phyloP scores from a whole-genome alignment of 1,140 invertebrate species.

The Anthonomus grandis region DNA sequence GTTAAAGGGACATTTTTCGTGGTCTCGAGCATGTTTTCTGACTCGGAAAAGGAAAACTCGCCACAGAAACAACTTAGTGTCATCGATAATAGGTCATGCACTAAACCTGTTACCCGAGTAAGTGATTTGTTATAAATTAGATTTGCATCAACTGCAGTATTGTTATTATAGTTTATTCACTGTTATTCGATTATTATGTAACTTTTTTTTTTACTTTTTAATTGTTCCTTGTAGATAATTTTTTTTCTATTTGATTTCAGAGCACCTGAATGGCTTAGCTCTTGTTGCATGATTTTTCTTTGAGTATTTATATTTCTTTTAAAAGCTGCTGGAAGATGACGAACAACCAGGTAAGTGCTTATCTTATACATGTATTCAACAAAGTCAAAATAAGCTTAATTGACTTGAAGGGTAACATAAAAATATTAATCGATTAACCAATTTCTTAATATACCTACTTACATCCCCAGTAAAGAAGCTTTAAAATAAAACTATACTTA shows the following conservation, averaged over 20 bases:
- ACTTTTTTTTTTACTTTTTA: neutral
- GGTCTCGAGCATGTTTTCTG: conserved; percentile 18
- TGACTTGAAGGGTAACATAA: neutral
- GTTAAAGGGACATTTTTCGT: too few relatives aligned
- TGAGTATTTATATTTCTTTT: neutral
- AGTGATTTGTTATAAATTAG: neutral
- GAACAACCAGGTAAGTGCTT: conserved; percentile 15
- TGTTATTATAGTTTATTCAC: too few relatives aligned
- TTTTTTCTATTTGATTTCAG: conserved; percentile 14
- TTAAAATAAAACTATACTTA: neutral
- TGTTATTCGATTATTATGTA: neutral
- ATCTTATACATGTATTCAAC: neutral
- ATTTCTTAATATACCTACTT: too few relatives aligned
- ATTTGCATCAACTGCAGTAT: too few relatives aligned
- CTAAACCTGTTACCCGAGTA: conserved; percentile 21
- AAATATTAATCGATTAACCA: neutral
- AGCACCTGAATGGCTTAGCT: conserved; percentile 12
- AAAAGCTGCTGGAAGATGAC: conserved; percentile 10
- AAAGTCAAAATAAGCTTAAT: neutral
- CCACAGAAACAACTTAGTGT: conserved; percentile 18
- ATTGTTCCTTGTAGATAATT: conserved; percentile 1
- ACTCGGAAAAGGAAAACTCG: conserved; percentile 20
- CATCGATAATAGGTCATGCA: conserved; percentile 26
- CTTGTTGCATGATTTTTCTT: conserved; percentile 17
- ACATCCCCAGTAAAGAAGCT: neutral